Conservation (phyloP, 2,888 invertebrate species). For the Hydroisotoma schaefferi region DNA sequence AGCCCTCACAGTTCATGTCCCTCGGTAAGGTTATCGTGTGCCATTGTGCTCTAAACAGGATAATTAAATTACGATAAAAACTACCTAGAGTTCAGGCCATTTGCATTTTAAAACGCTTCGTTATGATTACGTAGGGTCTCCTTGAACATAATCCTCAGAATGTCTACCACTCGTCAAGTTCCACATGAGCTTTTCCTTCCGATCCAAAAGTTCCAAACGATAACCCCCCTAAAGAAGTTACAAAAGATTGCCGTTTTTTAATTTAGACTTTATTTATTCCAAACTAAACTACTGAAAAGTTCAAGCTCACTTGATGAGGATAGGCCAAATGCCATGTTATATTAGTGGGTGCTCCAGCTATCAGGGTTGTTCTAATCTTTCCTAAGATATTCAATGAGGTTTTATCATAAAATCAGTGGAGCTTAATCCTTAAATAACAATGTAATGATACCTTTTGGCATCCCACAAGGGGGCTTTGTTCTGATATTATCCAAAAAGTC, state of each 20-base stretch:
- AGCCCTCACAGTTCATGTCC: conserved; percentile 80
- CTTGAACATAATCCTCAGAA: conserved; percentile 70
- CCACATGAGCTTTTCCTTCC: conserved; percentile 75
- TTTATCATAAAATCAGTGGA: not conserved
- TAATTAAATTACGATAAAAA: too few relatives aligned
- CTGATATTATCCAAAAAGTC: conserved; percentile 89
- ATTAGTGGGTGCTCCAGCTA: conserved; percentile 78
- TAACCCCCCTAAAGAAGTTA: conserved; percentile 75
- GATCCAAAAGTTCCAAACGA: conserved; percentile 78
- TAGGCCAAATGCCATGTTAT: conserved; percentile 92
- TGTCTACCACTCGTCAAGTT: conserved; percentile 68
- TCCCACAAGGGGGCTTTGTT: conserved; percentile 88
- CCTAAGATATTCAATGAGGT: too few relatives aligned
- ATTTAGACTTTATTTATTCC: not conserved
- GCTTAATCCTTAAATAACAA: not conserved
- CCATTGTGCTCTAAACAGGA: conserved; percentile 76
- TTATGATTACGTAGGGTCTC: conserved; percentile 77
- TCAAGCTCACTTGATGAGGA: conserved; percentile 70
- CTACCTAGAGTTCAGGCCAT: too few relatives aligned
- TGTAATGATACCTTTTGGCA: conserved; percentile 79
- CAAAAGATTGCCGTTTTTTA: not conserved
- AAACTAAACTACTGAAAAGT: not conserved
- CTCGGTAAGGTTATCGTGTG: conserved; percentile 75
- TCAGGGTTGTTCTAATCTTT: conserved; percentile 63
- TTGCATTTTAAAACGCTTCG: too few relatives aligned